Conservation (phyloP, 2,888 invertebrate genomes). For the Lingula anatina region DNA sequence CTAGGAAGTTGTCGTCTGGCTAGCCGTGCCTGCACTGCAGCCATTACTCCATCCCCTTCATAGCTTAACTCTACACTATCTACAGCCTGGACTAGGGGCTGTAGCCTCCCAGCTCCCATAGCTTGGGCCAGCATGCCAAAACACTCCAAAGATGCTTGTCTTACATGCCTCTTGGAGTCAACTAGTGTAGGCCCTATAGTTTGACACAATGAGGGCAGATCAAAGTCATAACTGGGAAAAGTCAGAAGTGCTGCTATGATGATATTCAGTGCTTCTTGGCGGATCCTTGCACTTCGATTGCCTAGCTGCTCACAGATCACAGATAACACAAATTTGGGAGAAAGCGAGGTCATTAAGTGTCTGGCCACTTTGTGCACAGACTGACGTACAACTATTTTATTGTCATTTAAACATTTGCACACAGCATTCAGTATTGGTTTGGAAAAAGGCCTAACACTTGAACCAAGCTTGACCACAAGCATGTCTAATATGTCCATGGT, state of each 20-base stretch:
- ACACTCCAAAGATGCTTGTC: constrained; percentile 74
- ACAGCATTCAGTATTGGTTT: constrained; percentile 54
- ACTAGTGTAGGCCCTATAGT: constrained; percentile 54
- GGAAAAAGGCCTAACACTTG: constrained; percentile 52
- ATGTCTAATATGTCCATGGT: constrained; percentile 54
- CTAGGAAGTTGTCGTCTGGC: constrained; percentile 70
- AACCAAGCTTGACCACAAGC: constrained; percentile 52
- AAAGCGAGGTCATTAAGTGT: constrained; percentile 56
- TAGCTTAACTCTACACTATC: constrained; percentile 51
- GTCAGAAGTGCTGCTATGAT: constrained; percentile 72
- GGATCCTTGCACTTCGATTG: constrained; percentile 58
- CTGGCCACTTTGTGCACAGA: constrained; percentile 55
- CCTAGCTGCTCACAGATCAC: constrained; percentile 56
- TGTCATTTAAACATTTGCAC: constrained; percentile 54
- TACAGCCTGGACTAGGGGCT: constrained; percentile 58
- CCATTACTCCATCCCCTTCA: constrained; percentile 55
- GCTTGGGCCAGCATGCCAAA: constrained; percentile 74
- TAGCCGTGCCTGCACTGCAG: constrained; percentile 70
- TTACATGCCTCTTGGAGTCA: constrained; percentile 69
- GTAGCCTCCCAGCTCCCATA: constrained; percentile 58
- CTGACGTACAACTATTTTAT: constrained; percentile 55
- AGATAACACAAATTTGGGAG: constrained; percentile 57
- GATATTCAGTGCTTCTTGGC: constrained; percentile 72
- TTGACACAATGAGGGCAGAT: constrained; percentile 54
- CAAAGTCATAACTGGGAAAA: constrained; percentile 73